Base-by-base conservation (phyloP, 2,797 vertebrate species). In the Cottoperca gobio region DNA sequence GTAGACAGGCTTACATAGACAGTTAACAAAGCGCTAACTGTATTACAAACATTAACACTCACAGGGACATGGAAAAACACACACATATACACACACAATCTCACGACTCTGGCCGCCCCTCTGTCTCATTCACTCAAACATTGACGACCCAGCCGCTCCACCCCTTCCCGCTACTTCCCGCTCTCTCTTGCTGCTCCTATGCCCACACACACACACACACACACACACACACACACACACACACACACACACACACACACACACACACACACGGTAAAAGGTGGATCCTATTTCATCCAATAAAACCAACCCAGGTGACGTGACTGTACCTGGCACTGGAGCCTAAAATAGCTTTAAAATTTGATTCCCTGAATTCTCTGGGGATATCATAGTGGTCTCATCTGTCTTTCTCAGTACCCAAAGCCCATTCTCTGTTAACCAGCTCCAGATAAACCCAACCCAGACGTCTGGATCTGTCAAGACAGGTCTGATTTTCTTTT, bases 341-440 rank as follows among this genome's bases (percentile, higher is more conserved):
- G 80, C 86, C 79, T 65, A 74, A 91, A 92, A 92, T 92, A 94
- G 88, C 77, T 88, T 82, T 83, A 63, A 86, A 91, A 92, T 91
- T 89, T 73, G 81, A 92, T 92, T 91, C 78, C 75, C 59, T 69
- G 75, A 87, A 89, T 84, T 91, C 88, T 83, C 89, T 2, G 37
- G 87, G 84, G 88, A 81, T 79, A 76, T 79, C 81, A 66, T 8
- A 11, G 82, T 35, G 70, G 81, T 82, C 86, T 89, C 85, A 86
- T 89, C 86, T 83, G 85, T 88, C 86, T 84, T 26, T 74, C 79
- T 83, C 66, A 17, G 49, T 73, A 83, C 78, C 65, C 71, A 74
- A 64, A 81, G 53, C 50, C 52, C 23, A 50, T 78, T 74, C 46
- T 76, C 70, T 71, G 59, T 70, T 81, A 75, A 83, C 60, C 64